Conservation (phyloP, 2,797 vertebrate species). For the Pyrrhura leucotis region DNA sequence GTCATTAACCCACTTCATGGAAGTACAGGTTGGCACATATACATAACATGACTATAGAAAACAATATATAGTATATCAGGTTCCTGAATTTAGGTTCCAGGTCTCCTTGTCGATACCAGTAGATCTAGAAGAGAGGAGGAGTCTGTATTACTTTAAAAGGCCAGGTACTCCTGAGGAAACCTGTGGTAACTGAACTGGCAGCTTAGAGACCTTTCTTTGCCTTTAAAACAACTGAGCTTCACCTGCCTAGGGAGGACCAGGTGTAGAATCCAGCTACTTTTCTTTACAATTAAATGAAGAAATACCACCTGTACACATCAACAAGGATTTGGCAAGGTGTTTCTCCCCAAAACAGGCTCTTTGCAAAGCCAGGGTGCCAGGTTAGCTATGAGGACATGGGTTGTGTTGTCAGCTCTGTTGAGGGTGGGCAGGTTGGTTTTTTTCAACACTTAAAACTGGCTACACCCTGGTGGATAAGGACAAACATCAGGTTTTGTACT, state of each 20-base stretch:
- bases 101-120: slow-evolving; percentile 98
- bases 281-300: not conserved
- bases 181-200: not conserved
- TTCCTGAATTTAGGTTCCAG: slow-evolving; percentile 98
- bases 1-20: slow-evolving; percentile 87
- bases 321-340: not conserved
- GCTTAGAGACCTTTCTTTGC: not conserved
- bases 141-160: not conserved
- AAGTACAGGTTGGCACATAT: slow-evolving; percentile 99
- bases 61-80: slow-evolving; percentile 95
- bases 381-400: not conserved
- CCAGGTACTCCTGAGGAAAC: not conserved
- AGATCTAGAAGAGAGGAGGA: slow-evolving; percentile 82
- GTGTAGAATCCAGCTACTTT: not conserved
- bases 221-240: not conserved
- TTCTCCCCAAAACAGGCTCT: not conserved
- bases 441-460: not conserved
- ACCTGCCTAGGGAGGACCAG: not conserved
- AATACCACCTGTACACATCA: not conserved
- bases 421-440: not conserved
- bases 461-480: not conserved
- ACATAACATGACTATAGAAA: slow-evolving; percentile 93
- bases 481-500: not conserved
- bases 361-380: not conserved
- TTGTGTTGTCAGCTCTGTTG: not conserved